These are phyloP conservation scores for Periplaneta americana DNA, from an alignment of 1,140 invertebrate species.

Conservation along the genomic window DNA sequence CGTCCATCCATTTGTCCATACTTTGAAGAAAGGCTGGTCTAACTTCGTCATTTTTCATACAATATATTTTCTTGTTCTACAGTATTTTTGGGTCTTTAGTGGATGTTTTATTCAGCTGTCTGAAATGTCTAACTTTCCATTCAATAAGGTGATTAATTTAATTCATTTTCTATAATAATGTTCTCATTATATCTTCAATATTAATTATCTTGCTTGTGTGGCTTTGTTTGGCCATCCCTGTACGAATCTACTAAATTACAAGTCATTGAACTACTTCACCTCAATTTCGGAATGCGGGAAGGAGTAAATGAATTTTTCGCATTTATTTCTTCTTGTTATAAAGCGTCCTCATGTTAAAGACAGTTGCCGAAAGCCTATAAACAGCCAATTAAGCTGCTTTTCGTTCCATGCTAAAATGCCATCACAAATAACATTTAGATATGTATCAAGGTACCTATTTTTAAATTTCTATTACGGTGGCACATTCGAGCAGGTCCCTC, in stretches of 20 bases:
- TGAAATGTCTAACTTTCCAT: too few species aligned
- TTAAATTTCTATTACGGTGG: not conserved
- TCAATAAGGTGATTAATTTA: too few species aligned
- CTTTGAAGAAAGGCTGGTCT: too few species aligned
- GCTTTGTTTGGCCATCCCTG: not conserved
- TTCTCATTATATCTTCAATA: too few species aligned
- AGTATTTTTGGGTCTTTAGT: too few species aligned
- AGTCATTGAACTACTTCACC: not conserved
- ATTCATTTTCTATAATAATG: too few species aligned
- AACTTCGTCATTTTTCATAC: too few species aligned
- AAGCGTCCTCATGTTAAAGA: not conserved
- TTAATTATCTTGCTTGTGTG: too few species aligned
- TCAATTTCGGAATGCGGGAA: not conserved
- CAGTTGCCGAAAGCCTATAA: not conserved
- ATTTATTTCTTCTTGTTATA: not conserved
- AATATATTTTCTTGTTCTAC: too few species aligned
- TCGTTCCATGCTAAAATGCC: not conserved
- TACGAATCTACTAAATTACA: not conserved
- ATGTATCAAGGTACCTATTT: not conserved
- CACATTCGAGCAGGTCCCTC: not conserved
- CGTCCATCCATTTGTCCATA: too few species aligned
- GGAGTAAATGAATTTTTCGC: not conserved
- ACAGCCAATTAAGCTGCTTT: not conserved
- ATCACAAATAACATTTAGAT: not conserved
- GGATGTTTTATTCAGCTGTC: too few species aligned